A percentile compares a stretch with the other conserved stretches of the same genome.
phyloP scores from a whole-genome alignment of 2,113 vertebrate species.

The Dromiciops gliroides region DNA sequence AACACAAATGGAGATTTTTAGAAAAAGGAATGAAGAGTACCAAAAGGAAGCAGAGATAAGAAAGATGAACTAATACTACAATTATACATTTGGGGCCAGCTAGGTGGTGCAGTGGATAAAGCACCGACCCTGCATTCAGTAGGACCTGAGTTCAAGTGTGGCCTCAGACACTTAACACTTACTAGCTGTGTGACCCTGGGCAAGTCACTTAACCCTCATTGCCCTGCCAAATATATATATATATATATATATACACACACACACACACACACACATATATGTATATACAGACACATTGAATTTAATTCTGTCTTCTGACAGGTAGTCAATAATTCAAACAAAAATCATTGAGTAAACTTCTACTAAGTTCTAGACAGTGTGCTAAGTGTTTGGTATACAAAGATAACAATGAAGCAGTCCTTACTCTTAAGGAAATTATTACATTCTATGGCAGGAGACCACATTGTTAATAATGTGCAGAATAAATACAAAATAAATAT shows the following conservation, averaged over 20 bases:
- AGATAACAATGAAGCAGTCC: neutral
- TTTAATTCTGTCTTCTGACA: conserved; percentile 8
- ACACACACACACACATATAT: no score
- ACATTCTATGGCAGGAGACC: neutral
- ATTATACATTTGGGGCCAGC: no score
- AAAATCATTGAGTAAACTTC: neutral
- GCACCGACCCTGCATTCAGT: no score
- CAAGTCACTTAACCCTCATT: no score
- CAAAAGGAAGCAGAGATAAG: neutral
- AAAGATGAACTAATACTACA: conserved; percentile 13
- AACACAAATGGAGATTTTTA: neutral
- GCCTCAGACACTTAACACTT: no score
- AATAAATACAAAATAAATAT: neutral
- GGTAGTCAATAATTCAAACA: neutral
- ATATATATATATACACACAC: no score
- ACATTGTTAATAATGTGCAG: neutral
- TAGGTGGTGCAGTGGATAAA: no score
- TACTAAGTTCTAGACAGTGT: neutral
- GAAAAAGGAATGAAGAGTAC: neutral
- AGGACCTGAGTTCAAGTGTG: no score
- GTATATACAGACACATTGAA: no score
- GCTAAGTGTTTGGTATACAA: neutral
- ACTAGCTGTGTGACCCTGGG: no score
- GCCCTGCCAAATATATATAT: no score
- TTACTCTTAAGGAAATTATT: neutral